phyloP scores from a whole-genome alignment of 2,888 invertebrate species.

The Salticus scenicus region DNA sequence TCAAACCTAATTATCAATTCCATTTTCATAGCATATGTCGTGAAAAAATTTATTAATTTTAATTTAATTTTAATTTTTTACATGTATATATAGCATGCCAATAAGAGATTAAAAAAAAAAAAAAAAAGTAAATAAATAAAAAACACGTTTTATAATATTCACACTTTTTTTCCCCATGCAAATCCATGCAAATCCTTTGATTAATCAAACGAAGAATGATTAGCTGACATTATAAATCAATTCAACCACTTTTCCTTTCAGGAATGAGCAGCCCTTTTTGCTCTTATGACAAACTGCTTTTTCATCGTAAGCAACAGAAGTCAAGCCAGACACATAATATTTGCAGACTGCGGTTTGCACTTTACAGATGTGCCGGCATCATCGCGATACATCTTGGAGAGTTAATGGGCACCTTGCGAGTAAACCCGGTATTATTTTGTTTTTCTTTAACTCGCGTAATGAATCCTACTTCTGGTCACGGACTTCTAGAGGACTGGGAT shows the following conservation, averaged over 20 bases:
- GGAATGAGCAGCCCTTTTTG: neutral
- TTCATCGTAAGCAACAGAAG: neutral
- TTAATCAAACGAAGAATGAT: neutral
- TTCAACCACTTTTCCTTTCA: neutral
- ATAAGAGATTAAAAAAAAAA: too few relatives aligned
- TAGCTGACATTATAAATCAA: neutral
- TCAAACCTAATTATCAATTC: too few relatives aligned
- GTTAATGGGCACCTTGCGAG: slow-evolving; percentile 32
- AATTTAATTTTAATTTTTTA: too few relatives aligned
- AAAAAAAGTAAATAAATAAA: too few relatives aligned
- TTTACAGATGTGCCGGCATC: slow-evolving; percentile 18
- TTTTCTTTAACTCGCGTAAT: slow-evolving; percentile 43
- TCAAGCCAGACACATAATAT: slow-evolving; percentile 43
- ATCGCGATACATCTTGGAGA: slow-evolving; percentile 33
- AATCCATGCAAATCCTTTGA: neutral
- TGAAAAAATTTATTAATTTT: too few relatives aligned
- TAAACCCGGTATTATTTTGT: slow-evolving; percentile 43
- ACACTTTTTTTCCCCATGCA: too few relatives aligned
- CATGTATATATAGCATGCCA: too few relatives aligned
- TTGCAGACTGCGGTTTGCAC: slow-evolving; percentile 23
- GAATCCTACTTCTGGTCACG: slow-evolving; percentile 28
- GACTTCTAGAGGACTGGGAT: neutral
- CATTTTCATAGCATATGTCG: too few relatives aligned
- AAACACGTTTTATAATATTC: too few relatives aligned
- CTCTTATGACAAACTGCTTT: neutral